A percentile compares a stretch with the other conserved stretches of the same genome.
Conservation (phyloP, 1,140 invertebrate genomes). For the Zaprionus inermis region DNA sequence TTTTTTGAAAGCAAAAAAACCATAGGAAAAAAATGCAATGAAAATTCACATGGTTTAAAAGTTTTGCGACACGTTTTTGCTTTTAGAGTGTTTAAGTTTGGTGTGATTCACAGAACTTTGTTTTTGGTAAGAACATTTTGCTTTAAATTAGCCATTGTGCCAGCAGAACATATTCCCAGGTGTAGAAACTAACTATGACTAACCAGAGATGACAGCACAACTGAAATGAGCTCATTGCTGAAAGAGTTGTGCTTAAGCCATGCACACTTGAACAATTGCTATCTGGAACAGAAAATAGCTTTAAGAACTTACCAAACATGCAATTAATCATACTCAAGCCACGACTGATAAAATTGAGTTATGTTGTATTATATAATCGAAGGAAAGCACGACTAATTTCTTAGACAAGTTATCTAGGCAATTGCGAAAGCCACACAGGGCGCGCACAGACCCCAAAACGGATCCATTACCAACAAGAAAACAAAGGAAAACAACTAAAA, state of each 20-base stretch:
- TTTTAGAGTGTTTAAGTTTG: slow-evolving; percentile 4
- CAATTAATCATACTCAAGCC: slow-evolving; percentile 63
- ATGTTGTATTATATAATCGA: slow-evolving; percentile 43
- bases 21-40: neutral
- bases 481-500: neutral
- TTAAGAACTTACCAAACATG: slow-evolving; percentile 8
- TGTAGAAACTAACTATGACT: slow-evolving; percentile 19
- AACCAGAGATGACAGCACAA: slow-evolving; percentile 35
- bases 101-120: neutral
- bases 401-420: slow-evolving; percentile 41
- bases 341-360: slow-evolving; percentile 43
- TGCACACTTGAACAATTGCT: no score
- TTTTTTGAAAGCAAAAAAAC: neutral
- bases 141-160: neutral
- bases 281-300: slow-evolving; percentile 17
- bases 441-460: neutral
- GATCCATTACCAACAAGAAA: slow-evolving; percentile 15
- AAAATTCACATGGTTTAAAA: neutral
- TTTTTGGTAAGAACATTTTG: neutral
- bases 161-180: neutral
- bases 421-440: slow-evolving; percentile 48
- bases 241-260: slow-evolving; percentile 17
- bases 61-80: neutral
- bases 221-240: slow-evolving; percentile 34
- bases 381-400: slow-evolving; percentile 56